phyloP scores from a whole-genome alignment of 2,113 vertebrate species.

The Brachionichthys hirsutus region DNA sequence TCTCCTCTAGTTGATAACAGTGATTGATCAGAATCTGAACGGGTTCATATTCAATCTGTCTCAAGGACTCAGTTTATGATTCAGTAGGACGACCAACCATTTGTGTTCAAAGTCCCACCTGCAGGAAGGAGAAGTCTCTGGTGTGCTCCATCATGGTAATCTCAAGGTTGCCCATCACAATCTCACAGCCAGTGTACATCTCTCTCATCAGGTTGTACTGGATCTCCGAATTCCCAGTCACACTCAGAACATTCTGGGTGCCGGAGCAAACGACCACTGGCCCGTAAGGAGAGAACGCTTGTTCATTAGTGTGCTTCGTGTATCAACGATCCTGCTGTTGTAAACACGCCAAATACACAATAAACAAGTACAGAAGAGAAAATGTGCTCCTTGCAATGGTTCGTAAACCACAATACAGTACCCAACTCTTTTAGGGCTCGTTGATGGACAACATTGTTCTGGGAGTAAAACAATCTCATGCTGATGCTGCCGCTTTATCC shows the following conservation, averaged over 20 bases:
- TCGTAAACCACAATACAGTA: background rate
- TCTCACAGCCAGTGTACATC: conserved; percentile 86
- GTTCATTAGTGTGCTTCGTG: background rate
- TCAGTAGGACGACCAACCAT: background rate
- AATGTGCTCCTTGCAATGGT: background rate
- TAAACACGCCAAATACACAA: background rate
- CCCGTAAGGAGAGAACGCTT: background rate
- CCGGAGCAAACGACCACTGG: conserved; percentile 81
- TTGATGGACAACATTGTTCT: too few species aligned
- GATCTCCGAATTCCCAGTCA: conserved; percentile 74
- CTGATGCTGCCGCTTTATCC: too few species aligned
- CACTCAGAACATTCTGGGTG: conserved; percentile 86
- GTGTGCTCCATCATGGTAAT: conserved; percentile 86
- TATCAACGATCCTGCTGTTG: background rate
- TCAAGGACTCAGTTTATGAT: conserved; percentile 7
- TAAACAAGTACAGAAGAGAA: too few species aligned
- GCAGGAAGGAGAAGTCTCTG: conserved; percentile 86
- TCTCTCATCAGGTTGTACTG: conserved; percentile 83
- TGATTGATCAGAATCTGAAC: conserved; percentile 3
- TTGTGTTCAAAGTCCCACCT: conserved; percentile 67
- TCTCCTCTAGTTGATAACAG: background rate
- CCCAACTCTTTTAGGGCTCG: background rate
- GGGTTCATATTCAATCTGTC: conserved; percentile 5
- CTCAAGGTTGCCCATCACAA: conserved; percentile 94
- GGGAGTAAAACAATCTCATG: too few species aligned